Percentiles rank a stretch among this genome's conserved stretches.
Evolutionary conservation across 2,888 invertebrate species (phyloP).

Genomic region (Pachycephus smyrnensis): DNA sequence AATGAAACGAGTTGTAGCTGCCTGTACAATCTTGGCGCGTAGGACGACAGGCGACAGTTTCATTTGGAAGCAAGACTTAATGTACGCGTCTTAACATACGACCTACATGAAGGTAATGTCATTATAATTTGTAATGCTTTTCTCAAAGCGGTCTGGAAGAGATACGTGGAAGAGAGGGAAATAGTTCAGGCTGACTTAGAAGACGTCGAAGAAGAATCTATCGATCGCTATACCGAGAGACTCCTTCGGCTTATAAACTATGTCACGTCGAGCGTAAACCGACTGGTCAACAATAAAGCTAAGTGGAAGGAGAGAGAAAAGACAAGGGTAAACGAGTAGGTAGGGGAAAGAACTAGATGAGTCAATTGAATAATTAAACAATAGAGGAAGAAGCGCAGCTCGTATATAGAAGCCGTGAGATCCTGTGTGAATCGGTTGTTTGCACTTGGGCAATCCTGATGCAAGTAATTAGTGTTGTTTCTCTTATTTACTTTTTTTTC

Average conservation of each 20-base stretch:
- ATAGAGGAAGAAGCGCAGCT: not conserved
- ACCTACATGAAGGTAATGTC: not conserved
- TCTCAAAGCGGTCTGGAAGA: not conserved
- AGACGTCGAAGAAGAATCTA: not conserved
- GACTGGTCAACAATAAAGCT: not conserved
- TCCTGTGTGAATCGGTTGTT: not conserved
- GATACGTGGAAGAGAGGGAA: not conserved
- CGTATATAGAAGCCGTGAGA: not conserved
- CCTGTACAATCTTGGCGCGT: not conserved
- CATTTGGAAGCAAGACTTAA: not conserved
- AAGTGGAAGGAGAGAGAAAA: constrained; percentile 5
- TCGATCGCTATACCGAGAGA: not conserved
- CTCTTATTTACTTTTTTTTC: not conserved
- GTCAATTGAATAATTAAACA: not conserved
- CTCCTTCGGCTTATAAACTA: not conserved
- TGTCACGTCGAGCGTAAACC: not conserved
- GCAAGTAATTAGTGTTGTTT: not conserved
- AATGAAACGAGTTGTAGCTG: not conserved
- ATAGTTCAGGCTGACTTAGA: not conserved
- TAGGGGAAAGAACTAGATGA: not conserved
- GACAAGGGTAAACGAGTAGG: not conserved
- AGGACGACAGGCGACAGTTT: not conserved
- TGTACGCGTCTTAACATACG: not conserved
- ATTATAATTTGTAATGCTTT: not conserved
- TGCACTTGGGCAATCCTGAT: not conserved